phyloP scores from a whole-genome alignment of 2,113 vertebrate genomes.

The Hypomesus transpacificus region DNA sequence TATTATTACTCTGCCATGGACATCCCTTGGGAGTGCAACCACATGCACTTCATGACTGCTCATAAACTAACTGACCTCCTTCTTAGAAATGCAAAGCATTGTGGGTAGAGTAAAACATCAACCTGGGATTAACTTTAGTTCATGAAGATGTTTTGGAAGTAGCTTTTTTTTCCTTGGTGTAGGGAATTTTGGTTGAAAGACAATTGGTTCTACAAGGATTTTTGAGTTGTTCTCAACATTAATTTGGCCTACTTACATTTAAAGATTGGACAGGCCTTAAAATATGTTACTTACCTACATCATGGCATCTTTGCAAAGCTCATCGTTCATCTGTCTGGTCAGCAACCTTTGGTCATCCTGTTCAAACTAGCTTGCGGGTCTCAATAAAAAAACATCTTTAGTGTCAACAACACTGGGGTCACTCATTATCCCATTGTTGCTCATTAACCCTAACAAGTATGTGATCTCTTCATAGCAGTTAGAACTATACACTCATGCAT shows the following conservation, averaged over 20 bases:
- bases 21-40: not conserved
- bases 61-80: not conserved
- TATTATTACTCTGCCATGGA: not conserved
- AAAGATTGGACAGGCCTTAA: too few relatives aligned
- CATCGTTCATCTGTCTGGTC: not conserved
- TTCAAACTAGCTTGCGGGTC: not conserved
- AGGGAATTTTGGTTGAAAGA: too few relatives aligned
- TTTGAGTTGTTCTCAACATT: too few relatives aligned
- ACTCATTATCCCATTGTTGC: not conserved
- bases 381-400: not conserved
- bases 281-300: too few relatives aligned
- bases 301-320: too few relatives aligned
- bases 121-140: not conserved
- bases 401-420: not conserved
- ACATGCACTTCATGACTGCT: not conserved
- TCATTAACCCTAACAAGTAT: not conserved
- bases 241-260: too few relatives aligned
- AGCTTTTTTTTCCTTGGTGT: too few relatives aligned
- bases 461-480: not conserved
- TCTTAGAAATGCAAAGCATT: not conserved
- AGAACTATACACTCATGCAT: not conserved
- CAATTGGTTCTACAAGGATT: too few relatives aligned
- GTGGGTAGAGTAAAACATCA: not conserved
- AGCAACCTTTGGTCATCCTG: not conserved
- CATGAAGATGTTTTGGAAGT: too few relatives aligned